Evolutionary conservation across 2,888 invertebrate genomes (phyloP).

Genomic region (Cryptophagus acutangulus): DNA sequence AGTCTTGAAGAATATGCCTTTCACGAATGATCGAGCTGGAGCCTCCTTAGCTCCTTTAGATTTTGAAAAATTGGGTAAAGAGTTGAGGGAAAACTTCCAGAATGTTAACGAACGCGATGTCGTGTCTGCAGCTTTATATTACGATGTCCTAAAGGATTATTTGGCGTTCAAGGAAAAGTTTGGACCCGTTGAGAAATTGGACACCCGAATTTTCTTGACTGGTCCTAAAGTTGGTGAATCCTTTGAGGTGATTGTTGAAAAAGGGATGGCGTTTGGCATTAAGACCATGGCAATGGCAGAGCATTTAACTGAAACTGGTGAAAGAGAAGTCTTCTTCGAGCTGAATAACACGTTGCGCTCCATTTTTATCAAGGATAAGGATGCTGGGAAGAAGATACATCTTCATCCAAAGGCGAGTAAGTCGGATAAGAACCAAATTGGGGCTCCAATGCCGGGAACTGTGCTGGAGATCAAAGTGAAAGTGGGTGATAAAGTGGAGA

Average conservation of each 20-base stretch:
- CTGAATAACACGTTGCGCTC: conserved; percentile 95
- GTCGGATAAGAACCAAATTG: conserved; percentile 82
- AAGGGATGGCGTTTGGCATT: conserved; percentile 91
- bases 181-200: conserved; percentile 94
- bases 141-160: conserved; percentile 87
- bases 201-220: conserved; percentile 90
- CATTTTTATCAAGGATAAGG: conserved; percentile 88
- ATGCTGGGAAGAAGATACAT: conserved; percentile 86
- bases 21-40: conserved; percentile 89
- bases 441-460: conserved; percentile 98
- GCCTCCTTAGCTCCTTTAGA: conserved; percentile 76
- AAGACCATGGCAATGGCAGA: conserved; percentile 92
- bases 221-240: conserved; percentile 88
- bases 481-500: conserved; percentile 87
- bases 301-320: conserved; percentile 83
- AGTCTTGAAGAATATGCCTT: conserved; percentile 78
- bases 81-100: conserved; percentile 74
- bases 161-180: conserved; percentile 79
- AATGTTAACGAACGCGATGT: conserved; percentile 76
- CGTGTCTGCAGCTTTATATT: conserved; percentile 95
- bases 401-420: conserved; percentile 94
- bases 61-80: conserved; percentile 71
- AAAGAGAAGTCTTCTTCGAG: conserved; percentile 98
- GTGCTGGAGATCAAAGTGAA: conserved; percentile 90
- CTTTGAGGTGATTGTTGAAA: conserved; percentile 88